phyloP scores from a whole-genome alignment of 2,113 vertebrate genomes.

The Piprites chloris region DNA sequence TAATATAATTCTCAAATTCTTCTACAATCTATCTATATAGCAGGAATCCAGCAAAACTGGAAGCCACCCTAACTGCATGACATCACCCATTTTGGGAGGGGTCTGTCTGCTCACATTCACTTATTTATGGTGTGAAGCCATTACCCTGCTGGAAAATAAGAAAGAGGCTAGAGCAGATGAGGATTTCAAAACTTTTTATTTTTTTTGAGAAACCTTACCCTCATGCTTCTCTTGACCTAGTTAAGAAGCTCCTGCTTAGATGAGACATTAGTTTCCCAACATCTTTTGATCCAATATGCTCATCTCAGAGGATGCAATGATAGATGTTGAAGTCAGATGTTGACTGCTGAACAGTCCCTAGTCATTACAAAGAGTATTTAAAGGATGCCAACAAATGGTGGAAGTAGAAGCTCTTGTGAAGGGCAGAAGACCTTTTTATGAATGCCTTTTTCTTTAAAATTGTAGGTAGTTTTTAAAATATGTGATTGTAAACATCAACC shows the following conservation, averaged over 20 bases:
- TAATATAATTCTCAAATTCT: neutral
- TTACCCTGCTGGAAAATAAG: neutral
- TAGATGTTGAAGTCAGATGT: neutral
- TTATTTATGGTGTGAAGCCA: neutral
- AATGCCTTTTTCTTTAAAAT: neutral
- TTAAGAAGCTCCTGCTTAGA: neutral
- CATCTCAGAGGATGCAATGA: neutral
- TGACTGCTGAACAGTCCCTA: neutral
- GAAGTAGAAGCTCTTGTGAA: neutral
- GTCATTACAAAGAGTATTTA: neutral
- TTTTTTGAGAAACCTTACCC: neutral
- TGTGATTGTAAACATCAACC: neutral
- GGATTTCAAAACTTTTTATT: neutral
- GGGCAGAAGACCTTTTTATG: neutral
- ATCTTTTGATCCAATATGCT: fast-evolving
- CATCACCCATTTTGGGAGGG: neutral
- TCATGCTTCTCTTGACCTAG: neutral
- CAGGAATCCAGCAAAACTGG: neutral
- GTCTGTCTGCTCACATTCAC: neutral
- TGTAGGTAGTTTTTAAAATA: neutral
- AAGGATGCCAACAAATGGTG: neutral
- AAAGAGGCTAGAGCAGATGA: neutral
- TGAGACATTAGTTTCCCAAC: neutral
- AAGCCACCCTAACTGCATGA: neutral
- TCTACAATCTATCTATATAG: neutral